Conservation (phyloP, 2,888 invertebrate genomes). For the Idaea biselata region DNA sequence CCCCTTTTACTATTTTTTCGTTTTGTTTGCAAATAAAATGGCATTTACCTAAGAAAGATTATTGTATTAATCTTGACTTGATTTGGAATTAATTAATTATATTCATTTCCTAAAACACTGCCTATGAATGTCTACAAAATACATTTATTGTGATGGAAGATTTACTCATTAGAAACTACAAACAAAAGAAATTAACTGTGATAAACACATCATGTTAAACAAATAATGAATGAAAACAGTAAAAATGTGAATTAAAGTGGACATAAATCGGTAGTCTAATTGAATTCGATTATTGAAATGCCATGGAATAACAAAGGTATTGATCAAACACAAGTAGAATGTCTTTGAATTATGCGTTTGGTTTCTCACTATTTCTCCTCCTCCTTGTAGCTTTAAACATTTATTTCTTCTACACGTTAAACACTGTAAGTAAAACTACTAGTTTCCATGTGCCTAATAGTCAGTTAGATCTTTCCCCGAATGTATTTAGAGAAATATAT, state of each 20-base stretch:
- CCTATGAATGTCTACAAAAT: neutral
- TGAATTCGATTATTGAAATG: neutral
- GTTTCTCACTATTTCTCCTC: conserved; percentile 65
- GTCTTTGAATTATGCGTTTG: conserved; percentile 73
- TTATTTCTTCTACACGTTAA: conserved; percentile 69
- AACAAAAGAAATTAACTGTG: neutral
- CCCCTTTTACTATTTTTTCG: too few relatives aligned
- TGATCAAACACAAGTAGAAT: conserved; percentile 30
- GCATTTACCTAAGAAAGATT: too few relatives aligned
- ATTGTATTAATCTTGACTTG: too few relatives aligned
- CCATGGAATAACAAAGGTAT: conserved; percentile 1
- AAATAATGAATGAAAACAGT: neutral
- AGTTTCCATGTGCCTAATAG: conserved; percentile 47
- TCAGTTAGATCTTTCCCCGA: conserved; percentile 50
- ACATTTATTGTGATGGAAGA: neutral
- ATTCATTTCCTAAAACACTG: neutral
- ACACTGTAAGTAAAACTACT: conserved; percentile 45
- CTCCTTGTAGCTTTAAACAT: conserved; percentile 65
- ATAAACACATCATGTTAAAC: neutral
- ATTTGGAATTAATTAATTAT: too few relatives aligned
- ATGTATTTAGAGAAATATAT: conserved; percentile 59
- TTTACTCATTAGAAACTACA: neutral
- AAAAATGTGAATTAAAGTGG: neutral
- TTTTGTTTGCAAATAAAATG: too few relatives aligned
- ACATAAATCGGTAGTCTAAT: neutral